Evolutionary conservation across 2,113 vertebrate species (phyloP), one percentile per base, ranked within the genome.

Genomic region (Trematomus loennbergii): DNA sequence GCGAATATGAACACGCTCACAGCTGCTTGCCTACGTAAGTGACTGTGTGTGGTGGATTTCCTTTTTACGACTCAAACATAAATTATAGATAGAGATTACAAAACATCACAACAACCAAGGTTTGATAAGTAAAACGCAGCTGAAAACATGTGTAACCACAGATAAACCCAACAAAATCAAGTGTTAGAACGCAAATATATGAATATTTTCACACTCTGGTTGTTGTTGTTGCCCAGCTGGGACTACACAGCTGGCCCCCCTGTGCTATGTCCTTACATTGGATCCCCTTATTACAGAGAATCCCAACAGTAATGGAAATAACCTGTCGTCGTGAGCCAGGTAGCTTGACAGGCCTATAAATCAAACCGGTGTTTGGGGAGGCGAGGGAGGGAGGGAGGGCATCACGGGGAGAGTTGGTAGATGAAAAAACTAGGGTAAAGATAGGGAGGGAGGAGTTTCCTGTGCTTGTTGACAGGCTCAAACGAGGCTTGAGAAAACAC

Each of bases 381-480:
- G 9, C 2, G 3, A n/a, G 75, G 15, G 5, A 1, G 3, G 25
- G 76, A 15, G 4, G 2, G 16, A 25, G 80, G 74, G 63, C 40
- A 46, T 36, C 12, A 16, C 1, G 25, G 36, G 69, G 66, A 61
- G 82, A 57, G 75, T 25, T 64, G 61, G n/a, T 18, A 20, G 40
- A 25, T n/a, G 70, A 73, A 83, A 81, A 63, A 77, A 73, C 75
- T 54, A 72, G 59, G 66, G 62, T 71, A 63, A 75, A 58, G 86
- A 83, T 50, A 78, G 53, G 64, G 25, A 72, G 84, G 90, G 87
- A 81, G 87, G 89, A 82, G 76, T 83, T 94, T 95, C 91, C 92
- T 92, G 85, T 72, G 85, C 74, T 83, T 93, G 92, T 82, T 94
- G 93, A 94, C 91, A 93, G 89, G 82, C 81, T 81, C 36, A 59